These are phyloP conservation scores for Netelia inedita DNA, from an alignment of 2,888 invertebrate species.

Conservation along the genomic window DNA sequence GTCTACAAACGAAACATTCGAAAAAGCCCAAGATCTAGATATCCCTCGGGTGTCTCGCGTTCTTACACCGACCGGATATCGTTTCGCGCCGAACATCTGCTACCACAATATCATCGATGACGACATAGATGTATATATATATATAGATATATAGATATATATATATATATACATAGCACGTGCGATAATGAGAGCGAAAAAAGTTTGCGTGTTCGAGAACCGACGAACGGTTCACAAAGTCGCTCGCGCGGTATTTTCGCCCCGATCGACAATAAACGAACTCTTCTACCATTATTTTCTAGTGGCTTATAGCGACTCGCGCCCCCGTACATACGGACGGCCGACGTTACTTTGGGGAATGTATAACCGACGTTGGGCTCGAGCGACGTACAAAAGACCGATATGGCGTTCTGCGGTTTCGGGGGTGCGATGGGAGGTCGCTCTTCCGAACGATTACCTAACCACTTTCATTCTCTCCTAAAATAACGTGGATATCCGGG, in stretches of 20 bases:
- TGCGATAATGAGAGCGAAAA: conserved; percentile 4
- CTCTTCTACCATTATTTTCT: conserved; percentile 22
- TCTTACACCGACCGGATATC: conserved; percentile 42
- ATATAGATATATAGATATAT: not conserved
- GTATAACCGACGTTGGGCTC: no score
- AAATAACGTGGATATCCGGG: not conserved
- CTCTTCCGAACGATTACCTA: conserved; percentile 48
- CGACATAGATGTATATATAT: not conserved
- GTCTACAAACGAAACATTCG: not conserved
- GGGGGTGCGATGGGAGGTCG: conserved; percentile 73
- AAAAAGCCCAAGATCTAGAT: conserved; percentile 1
- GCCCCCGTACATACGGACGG: not conserved
- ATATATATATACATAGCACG: not conserved
- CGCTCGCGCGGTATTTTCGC: not conserved
- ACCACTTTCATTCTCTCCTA: conserved; percentile 23
- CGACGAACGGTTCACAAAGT: not conserved
- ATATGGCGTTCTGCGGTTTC: conserved; percentile 82
- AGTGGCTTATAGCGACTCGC: not conserved
- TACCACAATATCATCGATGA: conserved; percentile 32
- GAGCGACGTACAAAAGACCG: conserved; percentile 76
- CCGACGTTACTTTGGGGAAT: no score
- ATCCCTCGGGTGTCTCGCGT: not conserved
- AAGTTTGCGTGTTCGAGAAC: conserved; percentile 5
- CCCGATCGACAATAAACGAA: conserved; percentile 26
- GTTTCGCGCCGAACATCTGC: conserved; percentile 51